A percentile compares a stretch with the other conserved stretches of the same genome.
Evolutionary conservation across 2,888 invertebrate species (phyloP).

Genomic region (Corbicula japonica): DNA sequence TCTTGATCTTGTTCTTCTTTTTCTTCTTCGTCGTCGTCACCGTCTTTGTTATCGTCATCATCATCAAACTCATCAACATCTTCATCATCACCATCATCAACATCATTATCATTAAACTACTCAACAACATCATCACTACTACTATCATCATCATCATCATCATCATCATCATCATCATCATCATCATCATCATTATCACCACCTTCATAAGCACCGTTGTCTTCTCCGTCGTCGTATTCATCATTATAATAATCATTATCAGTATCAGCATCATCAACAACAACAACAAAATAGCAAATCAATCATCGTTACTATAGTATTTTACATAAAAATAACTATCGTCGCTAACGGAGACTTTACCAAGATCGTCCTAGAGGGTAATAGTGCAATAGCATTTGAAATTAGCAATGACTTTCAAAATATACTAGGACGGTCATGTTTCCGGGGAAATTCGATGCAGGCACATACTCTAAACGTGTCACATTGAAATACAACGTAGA

Average conservation of each 20-base stretch:
- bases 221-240: too few relatives aligned
- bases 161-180: constrained; percentile 23
- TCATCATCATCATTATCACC: constrained; percentile 13
- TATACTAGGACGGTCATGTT: neutral
- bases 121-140: constrained; percentile 4
- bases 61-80: too few relatives aligned
- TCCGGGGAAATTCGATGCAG: constrained; percentile 20
- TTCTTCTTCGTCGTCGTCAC: too few relatives aligned
- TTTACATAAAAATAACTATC: too few relatives aligned
- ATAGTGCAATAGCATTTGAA: too few relatives aligned
- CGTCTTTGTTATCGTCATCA: too few relatives aligned
- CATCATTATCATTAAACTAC: constrained; percentile 9
- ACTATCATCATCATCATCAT: neutral
- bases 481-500: constrained; percentile 29
- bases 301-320: neutral
- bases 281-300: neutral
- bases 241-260: too few relatives aligned
- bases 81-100: constrained; percentile 11
- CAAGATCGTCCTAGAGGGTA: too few relatives aligned
- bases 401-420: too few relatives aligned
- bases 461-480: constrained; percentile 17
- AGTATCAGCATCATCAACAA: too few relatives aligned
- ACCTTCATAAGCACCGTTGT: neutral
- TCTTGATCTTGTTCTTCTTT: too few relatives aligned
- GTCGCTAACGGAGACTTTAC: too few relatives aligned